phyloP scores from a whole-genome alignment of 2,797 vertebrate species.

The Argya squamiceps region DNA sequence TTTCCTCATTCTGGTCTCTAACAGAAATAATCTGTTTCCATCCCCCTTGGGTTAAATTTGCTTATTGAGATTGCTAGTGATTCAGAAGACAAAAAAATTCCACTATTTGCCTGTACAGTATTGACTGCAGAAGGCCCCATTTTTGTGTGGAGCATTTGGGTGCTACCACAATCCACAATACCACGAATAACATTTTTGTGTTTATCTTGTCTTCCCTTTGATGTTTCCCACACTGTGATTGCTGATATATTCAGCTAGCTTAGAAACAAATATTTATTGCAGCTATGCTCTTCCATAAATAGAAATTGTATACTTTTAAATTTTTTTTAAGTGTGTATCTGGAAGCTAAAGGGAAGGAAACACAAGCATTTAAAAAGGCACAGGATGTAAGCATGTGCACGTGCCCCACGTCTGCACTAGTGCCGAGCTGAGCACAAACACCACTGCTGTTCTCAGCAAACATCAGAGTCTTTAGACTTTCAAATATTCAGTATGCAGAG shows the following conservation, averaged over 20 bases:
- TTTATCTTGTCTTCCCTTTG: conserved; percentile 20
- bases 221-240: neutral
- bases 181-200: neutral
- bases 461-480: conserved; percentile 2
- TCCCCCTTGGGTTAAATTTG: neutral
- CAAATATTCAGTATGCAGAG: conserved; percentile 2
- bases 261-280: conserved; percentile 16
- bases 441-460: neutral
- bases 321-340: fast-evolving
- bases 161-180: neutral
- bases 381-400: neutral
- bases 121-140: neutral
- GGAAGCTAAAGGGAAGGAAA: neutral
- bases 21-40: neutral
- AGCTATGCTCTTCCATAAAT: conserved; percentile 1
- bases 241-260: conserved; percentile 13
- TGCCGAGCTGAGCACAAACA: neutral
- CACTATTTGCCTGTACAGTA: neutral
- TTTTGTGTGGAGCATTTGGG: neutral
- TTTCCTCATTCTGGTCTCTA: neutral
- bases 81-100: neutral
- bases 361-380: neutral
- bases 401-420: neutral
- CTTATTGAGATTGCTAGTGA: neutral
- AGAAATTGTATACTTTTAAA: neutral